phyloP scores from a whole-genome alignment of 1,140 invertebrate species.

The Aphidius ervi region DNA sequence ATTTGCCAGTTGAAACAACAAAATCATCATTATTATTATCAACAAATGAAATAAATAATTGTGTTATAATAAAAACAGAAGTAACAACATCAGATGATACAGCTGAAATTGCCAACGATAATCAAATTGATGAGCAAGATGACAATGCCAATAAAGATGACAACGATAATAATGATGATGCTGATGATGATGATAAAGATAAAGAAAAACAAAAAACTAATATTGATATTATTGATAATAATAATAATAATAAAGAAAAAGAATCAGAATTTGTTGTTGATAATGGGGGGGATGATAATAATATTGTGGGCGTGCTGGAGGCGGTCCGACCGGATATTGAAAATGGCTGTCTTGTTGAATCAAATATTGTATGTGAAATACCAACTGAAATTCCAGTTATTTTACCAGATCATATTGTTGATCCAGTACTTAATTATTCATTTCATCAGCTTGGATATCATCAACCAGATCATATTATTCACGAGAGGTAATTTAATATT shows the following conservation, averaged over 20 bases:
- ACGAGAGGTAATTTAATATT: constrained; percentile 29
- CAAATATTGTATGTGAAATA: constrained; percentile 19
- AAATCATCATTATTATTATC: no score
- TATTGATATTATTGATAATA: not conserved
- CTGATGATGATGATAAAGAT: constrained; percentile 4
- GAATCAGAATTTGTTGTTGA: constrained; percentile 24
- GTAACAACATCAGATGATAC: no score
- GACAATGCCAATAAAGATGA: not conserved
- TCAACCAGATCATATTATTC: constrained; percentile 30
- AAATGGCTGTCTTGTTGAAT: constrained; percentile 46
- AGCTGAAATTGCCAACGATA: no score
- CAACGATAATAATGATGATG: constrained; percentile 5
- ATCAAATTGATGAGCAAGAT: not conserved
- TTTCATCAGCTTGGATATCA: constrained; percentile 33
- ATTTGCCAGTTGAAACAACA: no score
- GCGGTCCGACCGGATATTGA: constrained; percentile 49
- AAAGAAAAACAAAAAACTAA: constrained; percentile 18
- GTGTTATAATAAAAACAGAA: no score
- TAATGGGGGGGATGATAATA: constrained; percentile 39
- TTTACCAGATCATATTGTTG: constrained; percentile 24
- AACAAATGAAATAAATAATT: no score
- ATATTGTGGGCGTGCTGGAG: constrained; percentile 48
- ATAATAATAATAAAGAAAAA: constrained; percentile 9
- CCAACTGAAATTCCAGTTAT: constrained; percentile 31
- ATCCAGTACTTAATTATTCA: constrained; percentile 27